Evolutionary conservation across 2,888 invertebrate species (phyloP).

Genomic region (Ametastegia equiseti): DNA sequence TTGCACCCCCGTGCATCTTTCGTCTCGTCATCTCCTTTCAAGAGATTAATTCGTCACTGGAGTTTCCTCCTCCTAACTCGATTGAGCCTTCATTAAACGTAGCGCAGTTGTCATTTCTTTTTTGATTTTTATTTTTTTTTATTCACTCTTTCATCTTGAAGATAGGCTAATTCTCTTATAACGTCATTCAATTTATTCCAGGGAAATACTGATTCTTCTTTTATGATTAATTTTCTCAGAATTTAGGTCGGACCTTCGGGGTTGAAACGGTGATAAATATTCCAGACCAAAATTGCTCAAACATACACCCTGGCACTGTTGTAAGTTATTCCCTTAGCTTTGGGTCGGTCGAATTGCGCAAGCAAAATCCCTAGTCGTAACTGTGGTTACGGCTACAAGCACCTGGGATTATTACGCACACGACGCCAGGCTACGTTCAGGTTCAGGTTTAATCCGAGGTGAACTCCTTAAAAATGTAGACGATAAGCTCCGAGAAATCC

Average conservation of each 20-base stretch:
- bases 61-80: background rate
- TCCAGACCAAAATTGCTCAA: background rate
- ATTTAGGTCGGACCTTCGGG: background rate
- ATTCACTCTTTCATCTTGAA: background rate
- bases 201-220: background rate
- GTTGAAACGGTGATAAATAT: background rate
- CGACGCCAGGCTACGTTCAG: slow-evolving; percentile 28
- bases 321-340: slow-evolving; percentile 33
- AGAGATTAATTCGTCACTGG: slow-evolving; percentile 25
- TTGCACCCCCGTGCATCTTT: background rate
- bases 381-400: slow-evolving; percentile 33
- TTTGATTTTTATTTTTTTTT: background rate
- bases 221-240: background rate
- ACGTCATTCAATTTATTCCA: too few species aligned
- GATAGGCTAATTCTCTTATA: background rate
- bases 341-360: slow-evolving; percentile 30
- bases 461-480: slow-evolving; percentile 42
- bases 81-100: background rate
- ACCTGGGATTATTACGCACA: slow-evolving; percentile 35
- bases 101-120: background rate
- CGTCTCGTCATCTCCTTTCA: slow-evolving; percentile 12
- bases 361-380: slow-evolving; percentile 40
- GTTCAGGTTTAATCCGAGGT: slow-evolving; percentile 42
- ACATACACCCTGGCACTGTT: slow-evolving; percentile 1
- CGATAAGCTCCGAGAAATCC: slow-evolving; percentile 23